phyloP scores from a whole-genome alignment of 2,888 invertebrate genomes.

The Diarsia brunnea region DNA sequence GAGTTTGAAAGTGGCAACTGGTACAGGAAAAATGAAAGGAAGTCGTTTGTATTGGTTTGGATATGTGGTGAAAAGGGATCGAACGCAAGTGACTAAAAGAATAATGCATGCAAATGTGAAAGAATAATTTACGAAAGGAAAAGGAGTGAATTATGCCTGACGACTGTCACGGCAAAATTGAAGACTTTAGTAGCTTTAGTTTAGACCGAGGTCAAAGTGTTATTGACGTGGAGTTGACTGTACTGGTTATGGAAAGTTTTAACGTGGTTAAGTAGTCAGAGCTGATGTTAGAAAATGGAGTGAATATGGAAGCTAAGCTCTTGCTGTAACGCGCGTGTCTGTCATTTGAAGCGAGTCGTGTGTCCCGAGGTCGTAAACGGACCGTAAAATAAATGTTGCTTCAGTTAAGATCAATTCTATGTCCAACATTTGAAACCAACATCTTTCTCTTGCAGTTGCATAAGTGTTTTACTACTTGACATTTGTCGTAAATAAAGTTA shows the following conservation, averaged over 20 bases:
- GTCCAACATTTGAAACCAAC: conserved; percentile 30
- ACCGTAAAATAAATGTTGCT: background rate
- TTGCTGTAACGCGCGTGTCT: too few species aligned
- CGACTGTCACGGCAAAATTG: too few species aligned
- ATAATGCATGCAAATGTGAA: background rate
- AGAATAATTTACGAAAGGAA: background rate
- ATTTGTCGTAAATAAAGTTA: conserved; percentile 46
- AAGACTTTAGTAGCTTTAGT: background rate
- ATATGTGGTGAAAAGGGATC: background rate
- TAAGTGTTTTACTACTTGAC: conserved; percentile 32
- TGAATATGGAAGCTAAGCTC: background rate
- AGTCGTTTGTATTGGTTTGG: background rate
- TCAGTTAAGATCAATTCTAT: conserved; percentile 5
- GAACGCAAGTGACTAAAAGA: background rate
- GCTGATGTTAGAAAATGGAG: background rate
- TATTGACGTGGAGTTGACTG: background rate
- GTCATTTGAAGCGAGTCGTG: background rate
- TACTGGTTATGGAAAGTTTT: background rate
- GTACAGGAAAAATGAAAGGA: background rate
- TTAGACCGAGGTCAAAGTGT: background rate
- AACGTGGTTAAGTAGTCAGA: background rate
- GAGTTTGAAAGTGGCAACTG: background rate
- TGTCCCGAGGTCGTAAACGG: background rate
- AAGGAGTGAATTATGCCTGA: background rate
- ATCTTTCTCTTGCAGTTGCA: conserved; percentile 27